These are phyloP conservation scores for Amphiprion clarkii DNA, from an alignment of 2,797 vertebrate genomes.

Conservation along the genomic window DNA sequence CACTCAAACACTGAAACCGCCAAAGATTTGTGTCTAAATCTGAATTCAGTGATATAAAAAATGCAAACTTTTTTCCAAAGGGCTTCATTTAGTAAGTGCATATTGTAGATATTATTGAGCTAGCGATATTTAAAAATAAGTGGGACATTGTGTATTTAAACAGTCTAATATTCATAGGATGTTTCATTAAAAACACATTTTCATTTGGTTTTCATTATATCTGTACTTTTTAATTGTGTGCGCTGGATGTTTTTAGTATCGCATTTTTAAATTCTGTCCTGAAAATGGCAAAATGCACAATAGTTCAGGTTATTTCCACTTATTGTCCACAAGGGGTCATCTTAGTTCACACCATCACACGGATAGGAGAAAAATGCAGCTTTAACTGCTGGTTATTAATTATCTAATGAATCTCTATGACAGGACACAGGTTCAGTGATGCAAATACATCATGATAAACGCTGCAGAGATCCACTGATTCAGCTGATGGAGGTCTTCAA, in stretches of 20 bases:
- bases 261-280: slow-evolving; percentile 10
- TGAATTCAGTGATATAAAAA: slow-evolving; percentile 22
- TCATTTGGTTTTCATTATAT: slow-evolving; percentile 29
- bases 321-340: slow-evolving; percentile 75
- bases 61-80: slow-evolving; percentile 15
- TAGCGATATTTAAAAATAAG: slow-evolving; percentile 31
- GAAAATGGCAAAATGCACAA: slow-evolving; percentile 2
- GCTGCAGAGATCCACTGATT: slow-evolving; percentile 14
- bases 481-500: background rate
- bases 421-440: slow-evolving; percentile 20
- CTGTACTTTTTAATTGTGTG: slow-evolving; percentile 27
- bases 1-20: slow-evolving; percentile 33
- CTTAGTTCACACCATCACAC: slow-evolving; percentile 25
- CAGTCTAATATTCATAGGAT: slow-evolving; percentile 25
- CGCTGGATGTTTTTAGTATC: slow-evolving; percentile 49
- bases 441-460: background rate
- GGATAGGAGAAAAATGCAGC: background rate
- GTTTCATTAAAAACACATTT: slow-evolving; percentile 1
- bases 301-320: slow-evolving; percentile 39
- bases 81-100: slow-evolving; percentile 35
- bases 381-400: slow-evolving; percentile 26
- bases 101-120: slow-evolving; percentile 19
- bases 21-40: slow-evolving; percentile 36
- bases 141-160: slow-evolving; percentile 14
- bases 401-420: slow-evolving; percentile 27